Percentiles rank a stretch among this genome's conserved stretches.
phyloP scores from a whole-genome alignment of 2,797 vertebrate species.

The Ammospiza maritima region DNA sequence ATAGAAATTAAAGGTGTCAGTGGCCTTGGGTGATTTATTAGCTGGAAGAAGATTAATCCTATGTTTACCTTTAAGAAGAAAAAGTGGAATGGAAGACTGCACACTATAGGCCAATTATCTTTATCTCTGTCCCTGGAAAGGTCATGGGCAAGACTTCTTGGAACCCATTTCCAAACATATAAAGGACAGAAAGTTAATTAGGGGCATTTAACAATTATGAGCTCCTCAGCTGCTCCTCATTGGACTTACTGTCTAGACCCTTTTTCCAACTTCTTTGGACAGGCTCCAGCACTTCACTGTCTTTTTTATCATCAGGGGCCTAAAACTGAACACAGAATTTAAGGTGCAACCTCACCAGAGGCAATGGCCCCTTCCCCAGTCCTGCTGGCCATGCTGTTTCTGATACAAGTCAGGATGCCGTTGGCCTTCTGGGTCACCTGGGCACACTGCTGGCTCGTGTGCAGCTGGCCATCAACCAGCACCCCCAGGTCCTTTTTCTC shows the following conservation, averaged over 20 bases:
- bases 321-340: not conserved
- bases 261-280: not conserved
- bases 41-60: not conserved
- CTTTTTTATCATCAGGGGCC: not conserved
- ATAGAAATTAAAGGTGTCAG: not conserved
- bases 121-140: not conserved
- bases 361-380: not conserved
- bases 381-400: not conserved
- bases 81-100: not conserved
- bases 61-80: not conserved
- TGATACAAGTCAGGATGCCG: not conserved
- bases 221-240: not conserved
- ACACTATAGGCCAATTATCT: not conserved
- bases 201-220: not conserved
- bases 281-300: not conserved
- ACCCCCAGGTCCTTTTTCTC: not conserved
- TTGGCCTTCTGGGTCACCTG: not conserved
- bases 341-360: not conserved
- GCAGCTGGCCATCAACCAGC: fast-evolving
- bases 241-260: not conserved
- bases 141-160: not conserved
- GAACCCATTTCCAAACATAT: not conserved
- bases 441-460: not conserved
- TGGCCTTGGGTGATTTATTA: not conserved
- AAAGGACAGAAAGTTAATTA: not conserved